A percentile compares a stretch with the other conserved stretches of the same genome.
These are phyloP conservation scores for Elymnias hypermnestra DNA, from an alignment of 1,140 invertebrate species.

Conservation along the genomic window DNA sequence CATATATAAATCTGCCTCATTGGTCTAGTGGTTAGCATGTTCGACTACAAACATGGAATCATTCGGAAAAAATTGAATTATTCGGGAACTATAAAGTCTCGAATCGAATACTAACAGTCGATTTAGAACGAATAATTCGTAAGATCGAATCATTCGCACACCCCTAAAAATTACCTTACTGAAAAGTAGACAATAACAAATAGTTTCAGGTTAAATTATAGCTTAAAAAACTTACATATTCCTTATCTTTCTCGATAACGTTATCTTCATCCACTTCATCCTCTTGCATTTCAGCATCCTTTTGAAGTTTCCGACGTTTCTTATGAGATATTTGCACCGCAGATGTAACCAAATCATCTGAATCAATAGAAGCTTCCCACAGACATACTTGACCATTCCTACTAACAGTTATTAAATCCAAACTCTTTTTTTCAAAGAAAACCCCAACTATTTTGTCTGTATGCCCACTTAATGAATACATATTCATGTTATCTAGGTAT, in stretches of 20 bases:
- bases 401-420: conserved; percentile 88
- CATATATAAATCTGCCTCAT: too few species aligned
- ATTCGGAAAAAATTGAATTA: too few species aligned
- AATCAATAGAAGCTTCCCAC: conserved; percentile 91
- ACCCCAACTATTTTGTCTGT: conserved; percentile 88
- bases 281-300: conserved; percentile 70
- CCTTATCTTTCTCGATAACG: conserved; percentile 67
- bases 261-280: conserved; percentile 79
- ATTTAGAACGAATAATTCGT: too few species aligned
- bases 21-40: too few species aligned
- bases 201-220: too few species aligned
- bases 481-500: conserved; percentile 84
- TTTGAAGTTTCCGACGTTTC: conserved; percentile 51
- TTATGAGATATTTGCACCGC: conserved; percentile 68
- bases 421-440: conserved; percentile 91
- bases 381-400: conserved; percentile 85
- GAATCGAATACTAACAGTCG: too few species aligned
- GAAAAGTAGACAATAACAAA: too few species aligned
- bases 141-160: too few species aligned
- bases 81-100: too few species aligned
- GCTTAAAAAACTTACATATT: conserved; percentile 47
- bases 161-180: too few species aligned
- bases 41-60: too few species aligned
- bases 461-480: conserved; percentile 86
- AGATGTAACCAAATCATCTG: conserved; percentile 78